Evolutionary conservation across 2,797 vertebrate species (phyloP).

Genomic region (Nasua narica): DNA sequence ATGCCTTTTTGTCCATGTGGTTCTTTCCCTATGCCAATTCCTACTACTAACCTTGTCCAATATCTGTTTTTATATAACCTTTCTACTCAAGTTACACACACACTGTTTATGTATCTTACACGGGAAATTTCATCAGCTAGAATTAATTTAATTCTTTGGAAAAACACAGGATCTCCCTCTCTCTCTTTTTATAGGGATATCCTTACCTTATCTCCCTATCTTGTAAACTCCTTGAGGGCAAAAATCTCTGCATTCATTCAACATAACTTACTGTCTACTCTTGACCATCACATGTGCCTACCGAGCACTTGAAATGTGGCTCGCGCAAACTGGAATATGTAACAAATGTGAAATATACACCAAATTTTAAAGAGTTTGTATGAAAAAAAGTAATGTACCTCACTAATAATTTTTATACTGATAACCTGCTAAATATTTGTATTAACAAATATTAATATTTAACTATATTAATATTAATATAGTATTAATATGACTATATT

Average conservation of each 20-base stretch:
- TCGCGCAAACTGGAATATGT: neutral
- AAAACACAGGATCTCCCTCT: neutral
- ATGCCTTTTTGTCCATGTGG: neutral
- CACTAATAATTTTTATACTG: neutral
- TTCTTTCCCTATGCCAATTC: neutral
- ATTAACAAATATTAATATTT: too few relatives aligned
- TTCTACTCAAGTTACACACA: neutral
- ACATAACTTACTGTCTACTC: neutral
- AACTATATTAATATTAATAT: too few relatives aligned
- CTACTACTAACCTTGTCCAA: neutral
- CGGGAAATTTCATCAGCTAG: neutral
- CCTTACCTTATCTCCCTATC: neutral
- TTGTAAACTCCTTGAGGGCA: neutral
- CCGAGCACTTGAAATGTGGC: neutral
- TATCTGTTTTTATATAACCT: neutral
- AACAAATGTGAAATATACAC: neutral
- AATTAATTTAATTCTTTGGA: conserved; percentile 19
- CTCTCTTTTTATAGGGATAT: neutral
- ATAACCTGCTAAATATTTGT: neutral
- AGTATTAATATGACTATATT: too few relatives aligned
- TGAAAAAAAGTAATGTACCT: neutral
- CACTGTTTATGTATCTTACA: neutral
- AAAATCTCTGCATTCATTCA: neutral
- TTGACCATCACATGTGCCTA: neutral
- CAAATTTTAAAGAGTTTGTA: neutral